These are phyloP conservation scores for Chydorus sphaericus DNA, from an alignment of 2,888 invertebrate species.

Conservation along the genomic window DNA sequence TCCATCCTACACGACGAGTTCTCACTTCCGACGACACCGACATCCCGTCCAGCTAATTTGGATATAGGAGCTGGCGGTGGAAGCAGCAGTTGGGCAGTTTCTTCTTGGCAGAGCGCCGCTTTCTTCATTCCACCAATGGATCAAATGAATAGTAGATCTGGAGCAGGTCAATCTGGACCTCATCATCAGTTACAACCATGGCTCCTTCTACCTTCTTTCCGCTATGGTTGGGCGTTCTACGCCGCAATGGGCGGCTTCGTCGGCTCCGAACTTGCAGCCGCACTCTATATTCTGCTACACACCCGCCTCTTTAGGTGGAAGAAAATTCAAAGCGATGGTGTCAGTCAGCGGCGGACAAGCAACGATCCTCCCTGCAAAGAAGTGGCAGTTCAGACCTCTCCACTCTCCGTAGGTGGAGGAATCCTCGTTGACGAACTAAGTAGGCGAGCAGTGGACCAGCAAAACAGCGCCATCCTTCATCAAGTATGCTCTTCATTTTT, in stretches of 20 bases:
- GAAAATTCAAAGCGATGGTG: neutral
- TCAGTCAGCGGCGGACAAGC: neutral
- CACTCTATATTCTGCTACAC: conserved; percentile 33
- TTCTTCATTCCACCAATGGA: no score
- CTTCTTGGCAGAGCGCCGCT: neutral
- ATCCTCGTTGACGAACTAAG: no score
- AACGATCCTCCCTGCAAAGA: neutral
- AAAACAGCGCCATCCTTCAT: no score
- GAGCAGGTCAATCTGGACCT: conserved; percentile 18
- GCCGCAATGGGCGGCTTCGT: conserved; percentile 43
- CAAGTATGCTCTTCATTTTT: no score
- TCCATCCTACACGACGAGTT: conserved; percentile 44
- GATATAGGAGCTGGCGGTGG: neutral
- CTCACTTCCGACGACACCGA: conserved; percentile 25
- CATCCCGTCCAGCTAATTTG: neutral
- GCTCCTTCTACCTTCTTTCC: conserved; percentile 26
- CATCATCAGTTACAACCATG: neutral
- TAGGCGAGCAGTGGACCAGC: no score
- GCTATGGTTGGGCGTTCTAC: conserved; percentile 48
- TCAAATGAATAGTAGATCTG: neutral
- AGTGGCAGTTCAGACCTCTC: neutral
- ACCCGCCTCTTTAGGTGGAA: conserved; percentile 7
- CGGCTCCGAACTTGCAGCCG: conserved; percentile 41
- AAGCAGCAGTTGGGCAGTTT: conserved; percentile 10
- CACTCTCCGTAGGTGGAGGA: no score